phyloP scores from a whole-genome alignment of 2,797 vertebrate species.

The Graptemys geographica region DNA sequence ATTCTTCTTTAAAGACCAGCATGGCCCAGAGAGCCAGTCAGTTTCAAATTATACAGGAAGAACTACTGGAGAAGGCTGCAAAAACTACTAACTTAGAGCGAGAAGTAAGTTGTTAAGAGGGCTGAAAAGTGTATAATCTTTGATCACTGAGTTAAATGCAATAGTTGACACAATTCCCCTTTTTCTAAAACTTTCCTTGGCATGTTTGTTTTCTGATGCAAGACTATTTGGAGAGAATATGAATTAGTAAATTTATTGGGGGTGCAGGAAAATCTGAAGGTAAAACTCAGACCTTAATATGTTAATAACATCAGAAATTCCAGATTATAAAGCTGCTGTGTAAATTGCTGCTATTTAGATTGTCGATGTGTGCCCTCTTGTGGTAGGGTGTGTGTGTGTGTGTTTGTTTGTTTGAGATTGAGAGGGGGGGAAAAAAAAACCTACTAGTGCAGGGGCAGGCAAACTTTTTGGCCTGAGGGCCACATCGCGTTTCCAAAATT shows the following conservation, averaged over 20 bases:
- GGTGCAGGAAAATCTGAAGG: neutral
- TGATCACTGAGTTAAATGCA: slow-evolving; percentile 2
- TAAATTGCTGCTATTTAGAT: neutral
- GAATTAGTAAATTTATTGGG: neutral
- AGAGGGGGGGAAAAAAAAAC: accelerated
- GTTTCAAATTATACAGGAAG: slow-evolving; percentile 90
- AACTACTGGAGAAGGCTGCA: slow-evolving; percentile 88
- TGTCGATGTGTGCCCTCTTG: neutral
- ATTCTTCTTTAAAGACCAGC: slow-evolving; percentile 86
- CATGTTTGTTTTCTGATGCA: neutral
- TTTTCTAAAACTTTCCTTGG: neutral
- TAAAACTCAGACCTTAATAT: neutral
- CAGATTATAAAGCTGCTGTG: neutral
- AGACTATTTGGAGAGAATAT: neutral
- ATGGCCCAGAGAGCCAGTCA: slow-evolving; percentile 91
- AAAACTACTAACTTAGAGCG: slow-evolving; percentile 84
- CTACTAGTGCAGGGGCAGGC: neutral
- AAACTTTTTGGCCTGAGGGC: too few relatives aligned
- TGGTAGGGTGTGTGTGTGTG: neutral
- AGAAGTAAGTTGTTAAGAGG: slow-evolving; percentile 82
- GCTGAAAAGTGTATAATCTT: neutral
- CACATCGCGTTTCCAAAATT: too few relatives aligned
- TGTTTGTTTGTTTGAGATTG: too few relatives aligned
- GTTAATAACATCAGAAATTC: neutral
- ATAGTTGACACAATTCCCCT: neutral